These are phyloP conservation scores for Trichogramma evanescens DNA, from an alignment of 2,888 invertebrate genomes.

Conservation along the genomic window DNA sequence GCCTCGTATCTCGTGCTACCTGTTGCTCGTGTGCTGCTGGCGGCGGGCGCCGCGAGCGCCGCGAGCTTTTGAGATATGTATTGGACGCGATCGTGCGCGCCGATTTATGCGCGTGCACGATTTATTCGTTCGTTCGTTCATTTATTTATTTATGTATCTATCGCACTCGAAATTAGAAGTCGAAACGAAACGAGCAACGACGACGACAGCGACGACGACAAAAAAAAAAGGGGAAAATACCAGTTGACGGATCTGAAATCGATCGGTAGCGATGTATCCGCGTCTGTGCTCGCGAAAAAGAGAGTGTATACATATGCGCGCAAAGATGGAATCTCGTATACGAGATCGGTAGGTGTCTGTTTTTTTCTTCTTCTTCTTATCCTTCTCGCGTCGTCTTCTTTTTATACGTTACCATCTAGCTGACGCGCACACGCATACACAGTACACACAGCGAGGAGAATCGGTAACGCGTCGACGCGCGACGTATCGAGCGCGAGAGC, in stretches of 20 bases:
- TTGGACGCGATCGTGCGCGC: no score
- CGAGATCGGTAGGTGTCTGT: background rate
- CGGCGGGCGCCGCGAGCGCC: background rate
- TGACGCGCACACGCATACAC: no score
- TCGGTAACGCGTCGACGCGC: background rate
- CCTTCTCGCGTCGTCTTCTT: background rate
- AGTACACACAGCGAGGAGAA: no score
- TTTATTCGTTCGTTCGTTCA: no score
- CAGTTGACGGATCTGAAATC: no score
- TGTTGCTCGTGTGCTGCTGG: background rate
- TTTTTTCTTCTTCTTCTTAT: background rate
- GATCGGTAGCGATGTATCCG: no score
- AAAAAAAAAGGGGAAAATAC: no score
- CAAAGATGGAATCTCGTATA: background rate
- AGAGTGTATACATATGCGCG: background rate
- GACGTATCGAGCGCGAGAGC: no score
- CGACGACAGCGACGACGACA: background rate
- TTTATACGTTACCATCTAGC: background rate
- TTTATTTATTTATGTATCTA: no score
- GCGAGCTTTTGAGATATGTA: background rate
- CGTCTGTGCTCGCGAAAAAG: background rate
- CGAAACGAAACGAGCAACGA: background rate
- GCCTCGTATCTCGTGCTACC: background rate
- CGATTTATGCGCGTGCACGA: no score
- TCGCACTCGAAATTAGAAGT: no score